Percentiles rank a stretch among this genome's conserved stretches.
phyloP scores from a whole-genome alignment of 2,888 invertebrate genomes.

The Octonoba sinensis region DNA sequence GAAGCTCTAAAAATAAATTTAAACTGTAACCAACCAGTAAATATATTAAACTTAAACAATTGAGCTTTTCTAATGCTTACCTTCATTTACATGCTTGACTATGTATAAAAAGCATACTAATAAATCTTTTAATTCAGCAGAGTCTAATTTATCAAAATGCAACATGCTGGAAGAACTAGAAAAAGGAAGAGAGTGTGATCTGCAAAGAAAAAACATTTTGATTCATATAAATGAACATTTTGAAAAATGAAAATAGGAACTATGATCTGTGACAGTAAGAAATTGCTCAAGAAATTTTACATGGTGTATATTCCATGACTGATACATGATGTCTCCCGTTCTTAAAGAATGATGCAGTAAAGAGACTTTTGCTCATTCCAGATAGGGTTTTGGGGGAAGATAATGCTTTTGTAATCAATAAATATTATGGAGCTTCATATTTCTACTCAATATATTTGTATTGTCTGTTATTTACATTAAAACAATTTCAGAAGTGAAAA shows the following conservation, averaged over 20 bases:
- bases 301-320: neutral
- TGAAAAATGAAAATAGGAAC: too few species aligned
- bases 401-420: too few species aligned
- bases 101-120: slow-evolving; percentile 91
- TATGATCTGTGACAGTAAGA: too few species aligned
- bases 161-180: slow-evolving; percentile 66
- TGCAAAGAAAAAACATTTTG: slow-evolving; percentile 2
- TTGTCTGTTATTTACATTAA: too few species aligned
- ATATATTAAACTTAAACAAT: neutral
- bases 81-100: slow-evolving; percentile 88
- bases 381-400: too few species aligned
- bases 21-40: neutral
- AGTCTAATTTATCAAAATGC: slow-evolving; percentile 81
- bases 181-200: slow-evolving; percentile 67
- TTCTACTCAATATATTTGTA: too few species aligned
- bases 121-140: slow-evolving; percentile 87
- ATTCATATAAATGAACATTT: too few species aligned
- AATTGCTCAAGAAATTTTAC: neutral
- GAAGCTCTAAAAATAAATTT: slow-evolving; percentile 75
- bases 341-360: too few species aligned
- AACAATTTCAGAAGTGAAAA: too few species aligned
- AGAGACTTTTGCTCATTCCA: too few species aligned
- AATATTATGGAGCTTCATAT: too few species aligned
- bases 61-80: slow-evolving; percentile 66
- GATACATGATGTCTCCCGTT: too few species aligned